Percentiles rank a stretch among this genome's conserved stretches.
These are phyloP conservation scores for Dendronephthya gigantea DNA, from an alignment of 64 coral and sea anemone species.

Conservation along the genomic window DNA sequence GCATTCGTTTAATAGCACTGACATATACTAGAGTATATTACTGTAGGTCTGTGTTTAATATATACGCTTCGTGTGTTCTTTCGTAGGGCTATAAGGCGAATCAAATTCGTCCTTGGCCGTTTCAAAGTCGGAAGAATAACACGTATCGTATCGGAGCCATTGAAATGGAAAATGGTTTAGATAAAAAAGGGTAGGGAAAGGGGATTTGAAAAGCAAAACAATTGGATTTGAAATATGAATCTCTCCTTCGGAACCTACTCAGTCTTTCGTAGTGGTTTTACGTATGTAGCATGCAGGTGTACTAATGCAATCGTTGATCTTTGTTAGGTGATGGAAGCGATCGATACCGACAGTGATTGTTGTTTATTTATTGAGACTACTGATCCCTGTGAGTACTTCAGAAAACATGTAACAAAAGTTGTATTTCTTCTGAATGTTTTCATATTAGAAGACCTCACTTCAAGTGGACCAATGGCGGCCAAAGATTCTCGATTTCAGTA, in stretches of 20 bases:
- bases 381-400: neutral
- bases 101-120: conserved; percentile 4
- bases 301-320: neutral
- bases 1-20: too few species aligned
- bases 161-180: neutral
- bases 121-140: neutral
- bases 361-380: neutral
- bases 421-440: neutral
- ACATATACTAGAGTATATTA: too few species aligned
- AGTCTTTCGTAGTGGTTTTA: neutral
- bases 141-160: neutral
- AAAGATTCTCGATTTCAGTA: too few species aligned
- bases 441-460: neutral
- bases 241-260: too few species aligned
- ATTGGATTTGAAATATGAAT: too few species aligned
- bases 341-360: neutral
- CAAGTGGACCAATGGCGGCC: neutral
- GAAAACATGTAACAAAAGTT: neutral
- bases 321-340: neutral
- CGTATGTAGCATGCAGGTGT: neutral
- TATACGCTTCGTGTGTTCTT: neutral
- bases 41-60: too few species aligned
- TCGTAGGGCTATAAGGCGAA: neutral
- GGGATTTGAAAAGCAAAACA: too few species aligned
- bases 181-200: neutral